Base-by-base conservation (phyloP, 2,888 invertebrate genomes). In the Gymnocheta viridis region DNA sequence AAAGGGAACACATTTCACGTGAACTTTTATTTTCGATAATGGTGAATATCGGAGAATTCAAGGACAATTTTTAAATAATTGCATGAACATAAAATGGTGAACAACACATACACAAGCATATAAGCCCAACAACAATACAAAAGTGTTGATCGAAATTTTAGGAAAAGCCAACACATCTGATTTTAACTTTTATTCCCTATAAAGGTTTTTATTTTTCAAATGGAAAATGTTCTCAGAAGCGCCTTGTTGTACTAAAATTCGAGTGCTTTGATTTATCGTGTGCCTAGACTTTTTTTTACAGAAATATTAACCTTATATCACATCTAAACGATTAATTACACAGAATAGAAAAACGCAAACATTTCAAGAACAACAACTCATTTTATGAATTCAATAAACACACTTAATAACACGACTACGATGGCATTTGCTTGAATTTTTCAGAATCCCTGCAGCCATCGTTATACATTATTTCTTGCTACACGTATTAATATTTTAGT, bases 371-470 rank as follows among this genome's bases (percentile, higher is more conserved):
- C 24, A 58, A 58, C 58, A 58, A 44, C 32, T 47, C 32, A 47
- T 47, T 72, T 44, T 27, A 56, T 32, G 9, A 54, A 27, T n/a
- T 29, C 9, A 7, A 22, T 10, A 60, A 38, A 44, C 44, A 44
- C 22, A 70, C 3, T 54, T 27, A 58, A 19, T 44, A 47, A 38
- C n/a, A 9, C 44, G 19, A 22, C 5, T 7, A 32, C n/a, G 49
- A 32, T 22, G 29, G 0, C 32, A n/a, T 67, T 51, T 24, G 24
- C 17, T 35, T 10, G 17, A 58, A 54, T 41, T 60, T 41, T 70
- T 41, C 82, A 76, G 79, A 76, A 83, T 76, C 79, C 58, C 70
- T 76, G 44, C 38, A 44, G 79, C 66, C 51, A 44, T 67, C 70
- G 76, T 80, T 80, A 83, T 19, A 70, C 14, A 79, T 72, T 47